Conservation (phyloP, 1,140 invertebrate genomes). For the Sycophila sp. region DNA sequence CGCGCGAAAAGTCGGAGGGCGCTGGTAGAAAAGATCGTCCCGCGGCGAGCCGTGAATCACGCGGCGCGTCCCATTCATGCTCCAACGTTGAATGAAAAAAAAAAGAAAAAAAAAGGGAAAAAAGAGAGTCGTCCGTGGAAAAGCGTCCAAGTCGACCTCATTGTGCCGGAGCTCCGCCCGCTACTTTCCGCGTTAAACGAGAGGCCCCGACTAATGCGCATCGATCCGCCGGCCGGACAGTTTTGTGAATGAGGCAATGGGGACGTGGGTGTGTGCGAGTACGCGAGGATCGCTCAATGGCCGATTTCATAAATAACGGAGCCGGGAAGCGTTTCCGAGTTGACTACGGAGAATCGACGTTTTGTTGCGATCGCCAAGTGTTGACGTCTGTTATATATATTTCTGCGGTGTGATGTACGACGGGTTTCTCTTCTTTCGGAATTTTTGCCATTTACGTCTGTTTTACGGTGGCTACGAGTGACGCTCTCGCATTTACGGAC, state of each 20-base stretch:
- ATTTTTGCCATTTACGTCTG: too few relatives aligned
- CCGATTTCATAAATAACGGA: slow-evolving; percentile 18
- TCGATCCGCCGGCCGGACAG: slow-evolving; percentile 6
- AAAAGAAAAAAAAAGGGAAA: too few relatives aligned
- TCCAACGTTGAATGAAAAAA: slow-evolving; percentile 19
- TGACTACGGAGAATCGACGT: neutral
- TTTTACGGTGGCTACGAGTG: too few relatives aligned
- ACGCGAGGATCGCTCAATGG: neutral
- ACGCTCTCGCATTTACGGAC: too few relatives aligned
- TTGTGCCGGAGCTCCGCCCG: neutral
- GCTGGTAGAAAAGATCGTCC: neutral
- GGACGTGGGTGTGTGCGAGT: neutral
- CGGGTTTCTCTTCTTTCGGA: too few relatives aligned
- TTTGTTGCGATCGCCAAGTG: neutral
- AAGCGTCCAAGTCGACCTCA: too few relatives aligned
- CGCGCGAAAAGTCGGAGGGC: slow-evolving; percentile 9
- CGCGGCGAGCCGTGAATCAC: slow-evolving; percentile 12
- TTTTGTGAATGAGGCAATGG: neutral
- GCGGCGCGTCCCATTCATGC: too few relatives aligned
- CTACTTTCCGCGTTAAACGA: slow-evolving; percentile 16
- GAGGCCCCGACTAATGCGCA: slow-evolving; percentile 1
- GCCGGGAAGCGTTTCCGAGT: neutral
- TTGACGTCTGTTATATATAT: neutral
- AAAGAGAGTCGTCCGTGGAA: too few relatives aligned
- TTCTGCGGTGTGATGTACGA: too few relatives aligned